Percentiles rank a stretch among this genome's conserved stretches.
Evolutionary conservation across 1,140 invertebrate genomes (phyloP).

Genomic region (Homalodisca vitripennis): DNA sequence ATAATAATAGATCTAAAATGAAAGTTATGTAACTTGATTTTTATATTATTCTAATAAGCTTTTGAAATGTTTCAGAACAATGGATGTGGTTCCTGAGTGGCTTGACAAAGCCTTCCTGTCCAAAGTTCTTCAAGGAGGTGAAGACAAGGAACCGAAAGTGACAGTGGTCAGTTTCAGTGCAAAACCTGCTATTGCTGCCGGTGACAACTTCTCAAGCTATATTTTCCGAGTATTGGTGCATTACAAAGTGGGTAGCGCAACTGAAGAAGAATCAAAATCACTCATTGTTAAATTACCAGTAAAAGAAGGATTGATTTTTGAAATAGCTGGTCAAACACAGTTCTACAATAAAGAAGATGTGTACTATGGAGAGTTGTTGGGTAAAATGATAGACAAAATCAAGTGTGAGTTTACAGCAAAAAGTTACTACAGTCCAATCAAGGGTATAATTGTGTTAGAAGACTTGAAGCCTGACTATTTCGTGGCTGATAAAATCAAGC

Average conservation of each 20-base stretch:
- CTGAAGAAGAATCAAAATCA: not conserved
- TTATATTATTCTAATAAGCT: no score
- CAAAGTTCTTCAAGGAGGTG: constrained; percentile 7
- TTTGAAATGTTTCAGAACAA: no score
- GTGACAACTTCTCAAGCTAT: constrained; percentile 1
- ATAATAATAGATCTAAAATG: no score
- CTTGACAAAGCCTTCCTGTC: not conserved
- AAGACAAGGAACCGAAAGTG: constrained; percentile 16
- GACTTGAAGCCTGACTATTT: constrained; percentile 27
- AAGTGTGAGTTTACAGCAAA: constrained; percentile 43
- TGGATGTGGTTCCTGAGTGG: not conserved
- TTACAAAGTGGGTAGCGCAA: not conserved
- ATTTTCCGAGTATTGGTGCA: not conserved
- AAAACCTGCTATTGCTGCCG: not conserved
- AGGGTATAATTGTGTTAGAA: constrained; percentile 24
- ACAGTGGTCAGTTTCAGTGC: not conserved
- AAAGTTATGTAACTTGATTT: no score
- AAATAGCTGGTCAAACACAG: not conserved
- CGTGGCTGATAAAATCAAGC: constrained; percentile 21
- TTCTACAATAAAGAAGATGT: not conserved
- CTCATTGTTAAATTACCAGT: constrained; percentile 2
- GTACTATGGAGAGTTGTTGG: constrained; percentile 26
- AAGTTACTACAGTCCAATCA: constrained; percentile 46
- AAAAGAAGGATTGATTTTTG: not conserved
- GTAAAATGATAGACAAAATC: constrained; percentile 46